Conservation (phyloP, 1,140 invertebrate species). For the Drosophila serrata region DNA sequence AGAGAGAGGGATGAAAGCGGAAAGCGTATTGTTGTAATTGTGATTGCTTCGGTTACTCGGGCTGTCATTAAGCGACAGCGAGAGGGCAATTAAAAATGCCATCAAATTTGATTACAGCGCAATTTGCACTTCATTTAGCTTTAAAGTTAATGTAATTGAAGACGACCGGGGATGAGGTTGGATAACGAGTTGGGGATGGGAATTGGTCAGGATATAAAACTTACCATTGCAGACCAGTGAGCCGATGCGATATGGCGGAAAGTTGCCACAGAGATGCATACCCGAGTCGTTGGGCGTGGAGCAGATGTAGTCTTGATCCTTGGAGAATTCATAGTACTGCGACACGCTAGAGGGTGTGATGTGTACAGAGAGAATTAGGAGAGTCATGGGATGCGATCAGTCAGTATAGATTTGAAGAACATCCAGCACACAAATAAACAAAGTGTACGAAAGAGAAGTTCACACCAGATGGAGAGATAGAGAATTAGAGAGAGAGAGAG, state of each 20-base stretch:
- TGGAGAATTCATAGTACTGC: slow-evolving; percentile 92
- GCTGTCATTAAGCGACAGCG: slow-evolving; percentile 54
- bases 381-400: slow-evolving; percentile 50
- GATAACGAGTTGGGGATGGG: background rate
- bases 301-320: slow-evolving; percentile 99
- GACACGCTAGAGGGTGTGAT: slow-evolving; percentile 86
- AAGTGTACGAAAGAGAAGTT: slow-evolving; percentile 43
- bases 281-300: slow-evolving; percentile 96
- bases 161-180: background rate
- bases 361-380: slow-evolving; percentile 44
- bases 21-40: slow-evolving; percentile 59
- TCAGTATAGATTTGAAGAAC: slow-evolving; percentile 51
- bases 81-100: slow-evolving; percentile 77
- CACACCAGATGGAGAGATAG: slow-evolving; percentile 35
- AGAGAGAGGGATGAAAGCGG: slow-evolving; percentile 4
- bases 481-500: slow-evolving; percentile 21
- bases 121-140: slow-evolving; percentile 80
- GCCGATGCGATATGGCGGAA: slow-evolving; percentile 92
- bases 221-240: slow-evolving; percentile 89
- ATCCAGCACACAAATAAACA: slow-evolving; percentile 64
- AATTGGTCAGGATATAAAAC: slow-evolving; percentile 2
- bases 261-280: slow-evolving; percentile 95
- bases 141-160: slow-evolving; percentile 50
- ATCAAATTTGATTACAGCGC: slow-evolving; percentile 80
- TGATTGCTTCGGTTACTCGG: slow-evolving; percentile 50